Percentiles rank a stretch among this genome's conserved stretches.
Conservation (phyloP, 2,888 invertebrate genomes). For the Zele albiditarsus region DNA sequence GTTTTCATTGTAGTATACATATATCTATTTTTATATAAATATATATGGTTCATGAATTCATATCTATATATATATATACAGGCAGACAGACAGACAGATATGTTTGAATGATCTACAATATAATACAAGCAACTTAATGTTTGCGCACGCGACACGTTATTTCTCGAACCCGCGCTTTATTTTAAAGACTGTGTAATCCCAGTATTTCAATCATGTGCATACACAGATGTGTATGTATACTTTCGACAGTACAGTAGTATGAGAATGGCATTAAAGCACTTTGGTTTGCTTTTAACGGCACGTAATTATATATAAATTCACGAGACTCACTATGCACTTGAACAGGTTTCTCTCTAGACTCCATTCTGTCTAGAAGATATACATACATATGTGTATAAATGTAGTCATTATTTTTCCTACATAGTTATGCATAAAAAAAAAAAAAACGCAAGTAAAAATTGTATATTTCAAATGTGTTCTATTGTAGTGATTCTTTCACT, state of each 20-base stretch:
- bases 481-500: too few relatives aligned
- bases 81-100: neutral
- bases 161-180: neutral
- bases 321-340: neutral
- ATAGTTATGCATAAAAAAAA: neutral
- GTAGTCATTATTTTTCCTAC: neutral
- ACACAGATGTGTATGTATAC: neutral
- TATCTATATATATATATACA: neutral
- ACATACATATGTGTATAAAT: neutral
- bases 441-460: neutral
- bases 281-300: constrained; percentile 29
- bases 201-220: constrained; percentile 12
- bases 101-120: neutral
- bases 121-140: neutral
- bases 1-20: neutral
- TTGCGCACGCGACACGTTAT: constrained; percentile 26
- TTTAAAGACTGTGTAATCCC: constrained; percentile 29
- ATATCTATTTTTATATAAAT: neutral
- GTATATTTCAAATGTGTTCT: too few relatives aligned
- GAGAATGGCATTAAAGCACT: constrained; percentile 27
- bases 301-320: constrained; percentile 32
- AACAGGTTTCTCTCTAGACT: constrained; percentile 6
- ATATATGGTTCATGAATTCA: neutral
- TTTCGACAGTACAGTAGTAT: neutral
- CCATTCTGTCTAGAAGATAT: neutral